Base-by-base conservation (phyloP, 2,888 invertebrate species). In the Tetragonisca angustula region DNA sequence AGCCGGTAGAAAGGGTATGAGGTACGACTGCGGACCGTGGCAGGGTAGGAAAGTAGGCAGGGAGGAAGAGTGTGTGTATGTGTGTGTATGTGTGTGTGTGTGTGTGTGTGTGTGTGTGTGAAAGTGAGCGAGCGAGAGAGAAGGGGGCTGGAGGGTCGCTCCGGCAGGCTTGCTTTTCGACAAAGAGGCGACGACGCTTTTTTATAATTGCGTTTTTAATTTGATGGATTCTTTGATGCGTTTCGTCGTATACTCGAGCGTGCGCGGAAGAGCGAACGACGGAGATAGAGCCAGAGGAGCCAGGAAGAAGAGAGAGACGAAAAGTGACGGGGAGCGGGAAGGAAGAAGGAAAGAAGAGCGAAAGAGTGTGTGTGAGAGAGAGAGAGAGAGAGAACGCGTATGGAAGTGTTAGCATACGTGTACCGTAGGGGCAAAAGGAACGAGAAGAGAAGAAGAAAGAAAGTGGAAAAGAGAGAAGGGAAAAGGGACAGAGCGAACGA, bases 201-300 rank as follows among this genome's bases (percentile, higher is more conserved):
- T 93, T 94, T 93, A 92, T 93, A 93, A 94, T 93, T 94, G 93
- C 93, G 92, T 94, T 94, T 94, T 94, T 94, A 94, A 94, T 94
- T 94, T 93, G 94, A 93, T 92, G 93, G 92, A 92, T 92, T 91
- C 92, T 93, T 93, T 93, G 92, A 94, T 91, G 92, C 90, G 90
- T 92, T 92, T 91, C 88, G 88, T 78, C 87, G 85, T 87, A 88
- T 87, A 81, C 88, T 86, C 86, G 84, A 76, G 85, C 84, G 76
- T 77, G 80, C 77, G 84, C 76, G 80, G 76, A 74, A 77, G 74
- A 76, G 71, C 74, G 77, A 76, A n/a, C 76, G 76, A 75, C 67
- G n/a, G 78, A 52, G 67, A 27, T 70, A 76, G 76, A 69, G 27
- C 71, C 36, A 61, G 24, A 64, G 76, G 2, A 64, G 36, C 79